A percentile compares a stretch with the other conserved stretches of the same genome.
Evolutionary conservation across 2,797 vertebrate genomes (phyloP).

Genomic region (Heterohyrax brucei): DNA sequence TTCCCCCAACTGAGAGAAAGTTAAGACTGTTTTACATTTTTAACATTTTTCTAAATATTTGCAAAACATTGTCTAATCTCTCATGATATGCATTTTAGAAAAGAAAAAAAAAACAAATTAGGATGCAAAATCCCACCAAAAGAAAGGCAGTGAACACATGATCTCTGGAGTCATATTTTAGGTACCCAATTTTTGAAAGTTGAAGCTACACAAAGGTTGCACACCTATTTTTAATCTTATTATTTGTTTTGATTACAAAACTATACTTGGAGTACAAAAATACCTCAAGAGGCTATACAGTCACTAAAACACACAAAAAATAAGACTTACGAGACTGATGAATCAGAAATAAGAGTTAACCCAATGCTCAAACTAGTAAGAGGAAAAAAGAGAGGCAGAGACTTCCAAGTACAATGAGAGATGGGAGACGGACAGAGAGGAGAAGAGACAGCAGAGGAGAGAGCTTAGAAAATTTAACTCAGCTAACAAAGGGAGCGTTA

Average conservation of each 20-base stretch:
- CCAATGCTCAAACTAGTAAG: conserved; percentile 85
- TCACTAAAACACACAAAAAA: conserved; percentile 86
- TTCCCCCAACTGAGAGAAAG: conserved; percentile 87
- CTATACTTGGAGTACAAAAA: conserved; percentile 93
- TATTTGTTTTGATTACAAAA: conserved; percentile 91
- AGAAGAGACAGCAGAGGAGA: background rate
- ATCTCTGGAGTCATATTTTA: conserved; percentile 85
- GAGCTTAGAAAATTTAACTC: conserved; percentile 46
- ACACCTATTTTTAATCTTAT: conserved; percentile 86
- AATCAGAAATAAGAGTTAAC: conserved; percentile 65
- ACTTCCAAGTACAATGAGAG: conserved; percentile 46
- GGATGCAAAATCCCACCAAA: conserved; percentile 89
- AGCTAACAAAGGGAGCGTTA: conserved; percentile 79
- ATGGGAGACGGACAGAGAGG: conserved; percentile 61
- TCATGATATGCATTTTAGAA: conserved; percentile 89
- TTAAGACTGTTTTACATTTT: conserved; percentile 90
- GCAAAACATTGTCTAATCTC: conserved; percentile 89
- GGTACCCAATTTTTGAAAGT: conserved; percentile 88
- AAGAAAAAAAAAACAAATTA: conserved; percentile 86
- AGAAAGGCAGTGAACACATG: conserved; percentile 90
- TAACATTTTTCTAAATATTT: conserved; percentile 89
- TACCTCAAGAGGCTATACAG: conserved; percentile 93
- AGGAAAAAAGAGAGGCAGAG: conserved; percentile 34
- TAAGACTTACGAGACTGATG: conserved; percentile 81
- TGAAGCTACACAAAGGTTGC: conserved; percentile 89